These are phyloP conservation scores for Babyrousa celebensis DNA, from an alignment of 2,797 vertebrate species.

Conservation along the genomic window DNA sequence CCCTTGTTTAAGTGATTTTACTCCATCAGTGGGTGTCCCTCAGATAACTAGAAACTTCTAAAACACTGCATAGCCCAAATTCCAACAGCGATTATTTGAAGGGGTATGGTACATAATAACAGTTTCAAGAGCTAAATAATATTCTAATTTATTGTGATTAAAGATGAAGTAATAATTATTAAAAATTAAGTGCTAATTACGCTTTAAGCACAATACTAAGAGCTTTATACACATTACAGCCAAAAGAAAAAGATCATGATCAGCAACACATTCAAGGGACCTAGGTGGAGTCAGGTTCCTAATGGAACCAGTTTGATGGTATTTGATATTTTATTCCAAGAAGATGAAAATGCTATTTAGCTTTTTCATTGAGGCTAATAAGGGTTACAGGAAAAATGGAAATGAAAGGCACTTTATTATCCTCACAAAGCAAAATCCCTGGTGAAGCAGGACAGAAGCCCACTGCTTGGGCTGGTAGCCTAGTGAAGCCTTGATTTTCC, in stretches of 20 bases:
- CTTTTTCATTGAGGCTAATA: neutral
- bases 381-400: neutral
- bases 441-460: neutral
- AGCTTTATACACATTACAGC: neutral
- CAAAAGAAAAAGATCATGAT: neutral
- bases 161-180: neutral
- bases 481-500: neutral
- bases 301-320: neutral
- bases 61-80: neutral
- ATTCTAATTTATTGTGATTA: neutral
- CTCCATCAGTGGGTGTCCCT: neutral
- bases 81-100: conserved; percentile 15
- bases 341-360: neutral
- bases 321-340: neutral
- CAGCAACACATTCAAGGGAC: neutral
- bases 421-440: neutral
- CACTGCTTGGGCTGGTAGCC: neutral
- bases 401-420: neutral
- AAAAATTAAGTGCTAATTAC: neutral
- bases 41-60: neutral
- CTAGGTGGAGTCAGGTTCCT: neutral
- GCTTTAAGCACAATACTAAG: neutral
- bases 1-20: neutral
- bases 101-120: neutral
- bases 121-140: neutral